A percentile compares a stretch with the other conserved stretches of the same genome.
Evolutionary conservation across 2,888 invertebrate genomes (phyloP).

Genomic region (Xestia c-nigrum): DNA sequence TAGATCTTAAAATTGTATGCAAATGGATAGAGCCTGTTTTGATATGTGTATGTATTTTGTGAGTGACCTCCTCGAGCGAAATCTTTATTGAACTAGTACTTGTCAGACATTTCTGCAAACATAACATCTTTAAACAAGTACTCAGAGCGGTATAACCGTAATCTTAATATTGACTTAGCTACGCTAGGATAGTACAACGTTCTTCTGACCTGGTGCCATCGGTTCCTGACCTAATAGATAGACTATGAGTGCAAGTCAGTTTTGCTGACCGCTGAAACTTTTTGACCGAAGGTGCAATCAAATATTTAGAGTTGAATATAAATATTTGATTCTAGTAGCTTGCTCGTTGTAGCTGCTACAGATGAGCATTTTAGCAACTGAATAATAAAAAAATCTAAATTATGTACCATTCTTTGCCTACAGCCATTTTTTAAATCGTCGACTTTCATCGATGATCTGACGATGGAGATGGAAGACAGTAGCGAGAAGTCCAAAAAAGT

Average conservation of each 20-base stretch:
- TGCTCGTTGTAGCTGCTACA: neutral
- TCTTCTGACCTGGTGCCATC: constrained; percentile 33
- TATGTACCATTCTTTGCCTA: no score
- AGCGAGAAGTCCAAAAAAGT: no score
- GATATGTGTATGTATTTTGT: neutral
- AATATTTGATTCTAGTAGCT: no score
- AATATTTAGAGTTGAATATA: neutral
- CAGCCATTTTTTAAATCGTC: no score
- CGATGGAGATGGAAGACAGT: no score
- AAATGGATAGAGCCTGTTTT: neutral
- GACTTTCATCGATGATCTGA: no score
- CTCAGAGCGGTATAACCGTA: constrained; percentile 15
- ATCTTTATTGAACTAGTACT: constrained; percentile 13
- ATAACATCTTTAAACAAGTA: constrained; percentile 29
- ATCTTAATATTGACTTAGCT: constrained; percentile 30
- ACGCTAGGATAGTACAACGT: constrained; percentile 13
- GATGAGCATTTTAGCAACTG: no score
- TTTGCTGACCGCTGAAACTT: neutral
- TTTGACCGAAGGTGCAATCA: neutral
- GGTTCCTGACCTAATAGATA: constrained; percentile 10
- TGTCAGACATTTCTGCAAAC: constrained; percentile 10
- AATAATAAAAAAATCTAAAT: no score
- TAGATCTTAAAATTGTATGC: no score
- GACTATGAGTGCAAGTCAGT: constrained; percentile 15
- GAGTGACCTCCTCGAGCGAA: constrained; percentile 3